Percentiles rank a stretch among this genome's conserved stretches.
Evolutionary conservation across 2,113 vertebrate species (phyloP).

Genomic region (Macroglossus sobrinus): DNA sequence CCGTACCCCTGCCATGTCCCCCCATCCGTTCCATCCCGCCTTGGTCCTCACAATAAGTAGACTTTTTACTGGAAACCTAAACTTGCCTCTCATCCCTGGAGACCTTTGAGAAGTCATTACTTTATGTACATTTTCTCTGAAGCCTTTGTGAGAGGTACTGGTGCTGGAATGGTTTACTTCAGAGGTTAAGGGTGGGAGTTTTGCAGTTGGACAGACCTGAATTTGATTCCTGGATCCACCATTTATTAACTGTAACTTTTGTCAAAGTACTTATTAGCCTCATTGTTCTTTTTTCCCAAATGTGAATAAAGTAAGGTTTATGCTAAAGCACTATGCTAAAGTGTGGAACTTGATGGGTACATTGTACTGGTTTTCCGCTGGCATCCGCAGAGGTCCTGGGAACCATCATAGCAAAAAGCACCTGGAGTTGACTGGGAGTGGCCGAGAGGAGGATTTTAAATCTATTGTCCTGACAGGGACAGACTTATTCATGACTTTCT

Average conservation of each 20-base stretch:
- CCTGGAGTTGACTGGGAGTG: not conserved
- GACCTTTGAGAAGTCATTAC: not conserved
- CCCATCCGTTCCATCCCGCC: not conserved
- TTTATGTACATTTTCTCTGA: not conserved
- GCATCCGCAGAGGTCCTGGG: not conserved
- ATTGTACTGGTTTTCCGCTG: not conserved
- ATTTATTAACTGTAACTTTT: not conserved
- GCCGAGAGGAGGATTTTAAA: not conserved
- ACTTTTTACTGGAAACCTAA: not conserved
- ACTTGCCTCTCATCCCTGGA: not conserved
- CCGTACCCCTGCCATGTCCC: not conserved
- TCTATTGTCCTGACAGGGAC: not conserved
- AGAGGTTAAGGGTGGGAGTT: not conserved
- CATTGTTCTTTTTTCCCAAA: not conserved
- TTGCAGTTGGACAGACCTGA: not conserved
- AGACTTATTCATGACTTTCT: not conserved
- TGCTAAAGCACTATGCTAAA: not conserved
- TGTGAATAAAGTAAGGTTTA: not conserved
- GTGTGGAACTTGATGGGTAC: not conserved
- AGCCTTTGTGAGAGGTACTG: not conserved
- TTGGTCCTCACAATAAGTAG: not conserved
- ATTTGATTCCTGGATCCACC: not conserved
- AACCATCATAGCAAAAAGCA: not conserved
- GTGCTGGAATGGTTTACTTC: not conserved
- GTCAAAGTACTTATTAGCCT: not conserved